Evolutionary conservation across 2,888 invertebrate species (phyloP), one percentile per base, ranked within the genome.

Genomic region (Leucoma salicis): DNA sequence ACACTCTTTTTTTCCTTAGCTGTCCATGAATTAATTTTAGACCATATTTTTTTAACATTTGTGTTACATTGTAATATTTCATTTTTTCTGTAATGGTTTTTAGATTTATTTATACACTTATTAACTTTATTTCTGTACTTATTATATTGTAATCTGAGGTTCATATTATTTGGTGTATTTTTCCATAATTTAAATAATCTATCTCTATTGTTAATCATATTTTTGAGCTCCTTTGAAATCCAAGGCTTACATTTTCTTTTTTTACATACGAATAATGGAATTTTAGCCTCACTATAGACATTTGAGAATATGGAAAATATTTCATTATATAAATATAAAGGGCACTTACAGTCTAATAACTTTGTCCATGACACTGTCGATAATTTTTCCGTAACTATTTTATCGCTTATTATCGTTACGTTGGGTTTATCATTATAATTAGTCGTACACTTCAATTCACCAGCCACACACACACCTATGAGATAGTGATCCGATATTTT

Each of bases 401-500:
- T 32, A n/a, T 32, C 32, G 11, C 32, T 16, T 16, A 32, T 16
- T 16, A 16, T 3, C 2, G 1, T 32, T 2, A 16, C n/a, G n/a
- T n/a, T n/a, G n/a, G n/a, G n/a, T 10, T 11, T 8, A 1, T 3
- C 6, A 1, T 16, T 15, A 8, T n/a, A 2, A 15, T 5, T 5
- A 15, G 4, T 11, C 2, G 16, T 1, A 3, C 1, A 2, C 7
- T 5, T 14, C 5, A 11, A 1, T 5, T 3, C 11, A 15, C 14
- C 15, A 2, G 14, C 32, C 6, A 32, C 3, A 4, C 11, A 16
- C 10, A 32, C 2, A 16, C 32, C 32, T 2, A 32, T 32, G n/a
- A 32, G 14, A 14, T 31, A 31, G 21, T 36, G 31, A 14, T 31
- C 25, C 14, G 31, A 35, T 35, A 41, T 31, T 12, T 35, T 35